Base-by-base conservation (phyloP, 2,888 invertebrate genomes). In the Eupithecia exiguata region DNA sequence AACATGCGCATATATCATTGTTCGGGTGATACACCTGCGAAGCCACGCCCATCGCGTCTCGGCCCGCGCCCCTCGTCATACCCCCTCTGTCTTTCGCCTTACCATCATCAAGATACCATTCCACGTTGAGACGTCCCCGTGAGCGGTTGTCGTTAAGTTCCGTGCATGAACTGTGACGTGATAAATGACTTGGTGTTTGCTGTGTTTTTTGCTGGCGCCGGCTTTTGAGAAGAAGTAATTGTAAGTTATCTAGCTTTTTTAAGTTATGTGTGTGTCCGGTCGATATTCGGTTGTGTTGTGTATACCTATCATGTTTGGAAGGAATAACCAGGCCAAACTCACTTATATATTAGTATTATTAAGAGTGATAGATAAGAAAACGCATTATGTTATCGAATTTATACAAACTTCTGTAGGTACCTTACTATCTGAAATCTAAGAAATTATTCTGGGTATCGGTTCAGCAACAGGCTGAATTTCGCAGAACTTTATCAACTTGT, bases 1-100 rank as follows among this genome's bases (percentile, higher is more conserved):
- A 92, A 92, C 91, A 91, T 90, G 91, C 90, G 92, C 91, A 92
- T 93, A 93, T 89, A 92, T 93, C 92, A 93, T 88, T 84, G 88
- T 90, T 89, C 87, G 88, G 85, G 82, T 88, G 89, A 89, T 92
- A 90, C 92, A 93, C 93, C 93, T 93, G 93, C 87, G 83, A 88
- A 82, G 87, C 91, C 89, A 87, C 92, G 91, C 91, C 92, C 78
- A 46, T 65, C 65, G 71, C 80, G 80, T 81, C 82, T 76, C 75
- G 72, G 82, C 83, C 84, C 85, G 81, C 87, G 76, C 84, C 78
- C 82, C 84, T 40, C 25, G 40, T 78, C 77, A 74, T 77, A 78
- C 78, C 80, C 77, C 88, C 85, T 86, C 82, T 87, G 88, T 89
- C 89, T 89, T 88, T 86, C 85, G 87, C 87, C 81, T 84, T 83